These are phyloP conservation scores for Varanus komodoensis DNA, from an alignment of 2,113 vertebrate species.

Conservation along the genomic window DNA sequence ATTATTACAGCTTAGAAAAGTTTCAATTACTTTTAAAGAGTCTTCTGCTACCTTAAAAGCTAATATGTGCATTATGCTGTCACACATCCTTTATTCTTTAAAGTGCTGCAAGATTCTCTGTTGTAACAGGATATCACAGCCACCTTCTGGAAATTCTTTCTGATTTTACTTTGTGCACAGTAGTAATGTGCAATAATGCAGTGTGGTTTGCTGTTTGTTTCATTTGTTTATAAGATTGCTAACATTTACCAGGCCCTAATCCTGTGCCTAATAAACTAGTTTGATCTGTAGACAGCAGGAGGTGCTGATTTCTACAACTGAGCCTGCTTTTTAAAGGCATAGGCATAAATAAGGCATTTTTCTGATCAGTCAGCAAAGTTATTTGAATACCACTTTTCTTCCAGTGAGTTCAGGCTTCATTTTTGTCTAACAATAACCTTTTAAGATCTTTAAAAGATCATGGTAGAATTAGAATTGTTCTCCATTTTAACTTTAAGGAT, in stretches of 20 bases:
- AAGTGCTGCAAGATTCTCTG: background rate
- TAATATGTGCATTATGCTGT: background rate
- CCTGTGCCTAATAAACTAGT: background rate
- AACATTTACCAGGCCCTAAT: background rate
- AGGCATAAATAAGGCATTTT: background rate
- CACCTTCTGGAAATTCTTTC: background rate
- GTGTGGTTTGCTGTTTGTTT: background rate
- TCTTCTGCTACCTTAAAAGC: background rate
- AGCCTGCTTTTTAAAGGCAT: background rate
- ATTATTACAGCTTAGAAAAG: background rate
- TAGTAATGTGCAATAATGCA: too few relatives aligned
- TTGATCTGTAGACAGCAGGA: background rate
- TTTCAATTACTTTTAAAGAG: background rate
- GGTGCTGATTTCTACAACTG: background rate
- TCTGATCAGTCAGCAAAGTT: background rate
- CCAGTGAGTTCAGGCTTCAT: background rate
- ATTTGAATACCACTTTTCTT: background rate
- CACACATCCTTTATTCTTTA: background rate
- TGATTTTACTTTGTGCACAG: background rate
- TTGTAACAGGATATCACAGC: background rate
- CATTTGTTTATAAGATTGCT: background rate
- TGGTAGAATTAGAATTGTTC: background rate
- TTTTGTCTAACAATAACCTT: background rate
- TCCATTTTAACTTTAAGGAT: background rate
- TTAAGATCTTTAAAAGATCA: background rate